Percentiles rank a stretch among this genome's conserved stretches.
These are phyloP conservation scores for Eublepharis macularius DNA, from an alignment of 2,113 vertebrate species.

Conservation along the genomic window DNA sequence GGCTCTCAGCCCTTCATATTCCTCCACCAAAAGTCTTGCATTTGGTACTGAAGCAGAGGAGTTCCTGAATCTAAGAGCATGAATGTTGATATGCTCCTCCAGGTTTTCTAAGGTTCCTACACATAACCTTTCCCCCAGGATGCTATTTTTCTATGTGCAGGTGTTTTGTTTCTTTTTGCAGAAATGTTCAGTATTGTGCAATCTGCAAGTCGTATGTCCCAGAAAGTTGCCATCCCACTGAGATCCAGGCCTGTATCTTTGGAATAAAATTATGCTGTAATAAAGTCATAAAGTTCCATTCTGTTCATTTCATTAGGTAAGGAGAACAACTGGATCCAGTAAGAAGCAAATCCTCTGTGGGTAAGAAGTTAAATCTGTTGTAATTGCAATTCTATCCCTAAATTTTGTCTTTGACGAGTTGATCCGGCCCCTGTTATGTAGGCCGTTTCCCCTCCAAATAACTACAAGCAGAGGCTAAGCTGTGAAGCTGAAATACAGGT, in stretches of 20 bases:
- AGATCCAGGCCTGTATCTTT: background rate
- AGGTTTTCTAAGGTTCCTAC: background rate
- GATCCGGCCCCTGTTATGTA: background rate
- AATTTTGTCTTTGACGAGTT: background rate
- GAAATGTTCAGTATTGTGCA: too few species aligned
- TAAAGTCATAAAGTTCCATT: background rate
- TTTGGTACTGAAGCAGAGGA: background rate
- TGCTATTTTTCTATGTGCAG: background rate
- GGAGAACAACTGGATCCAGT: background rate
- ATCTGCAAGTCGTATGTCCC: background rate
- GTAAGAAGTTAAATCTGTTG: background rate
- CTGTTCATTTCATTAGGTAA: background rate
- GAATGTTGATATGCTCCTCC: too few species aligned
- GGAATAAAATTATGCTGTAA: background rate
- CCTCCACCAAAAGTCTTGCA: background rate
- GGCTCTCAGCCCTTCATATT: background rate
- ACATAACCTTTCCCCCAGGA: background rate
- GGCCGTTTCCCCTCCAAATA: background rate
- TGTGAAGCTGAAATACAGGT: constrained; percentile 26
- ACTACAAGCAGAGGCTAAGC: constrained; percentile 39
- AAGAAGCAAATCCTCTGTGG: background rate
- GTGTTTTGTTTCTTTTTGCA: background rate
- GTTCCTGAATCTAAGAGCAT: background rate
- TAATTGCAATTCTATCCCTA: background rate
- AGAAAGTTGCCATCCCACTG: too few species aligned